phyloP scores from a whole-genome alignment of 2,113 vertebrate genomes.

The Oreochromis niloticus region DNA sequence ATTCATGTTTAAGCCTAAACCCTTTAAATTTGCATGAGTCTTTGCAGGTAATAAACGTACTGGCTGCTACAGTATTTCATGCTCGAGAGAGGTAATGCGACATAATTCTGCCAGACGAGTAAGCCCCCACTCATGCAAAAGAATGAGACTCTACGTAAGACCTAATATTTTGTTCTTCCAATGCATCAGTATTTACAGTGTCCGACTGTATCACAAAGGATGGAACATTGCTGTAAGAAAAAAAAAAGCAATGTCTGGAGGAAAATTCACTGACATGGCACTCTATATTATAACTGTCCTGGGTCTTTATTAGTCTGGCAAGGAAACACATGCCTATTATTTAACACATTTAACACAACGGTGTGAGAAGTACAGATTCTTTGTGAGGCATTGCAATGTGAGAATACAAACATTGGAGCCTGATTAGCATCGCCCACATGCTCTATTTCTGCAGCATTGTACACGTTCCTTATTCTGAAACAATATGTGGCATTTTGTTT shows the following conservation, averaged over 20 bases:
- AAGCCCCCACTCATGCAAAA: neutral
- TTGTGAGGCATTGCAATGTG: neutral
- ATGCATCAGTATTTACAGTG: neutral
- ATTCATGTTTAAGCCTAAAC: neutral
- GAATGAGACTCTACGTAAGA: neutral
- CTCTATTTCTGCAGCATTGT: constrained; percentile 31
- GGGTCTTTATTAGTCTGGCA: neutral
- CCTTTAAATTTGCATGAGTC: neutral
- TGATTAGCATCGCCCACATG: constrained; percentile 25
- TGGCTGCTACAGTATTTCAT: neutral
- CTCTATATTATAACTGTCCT: neutral
- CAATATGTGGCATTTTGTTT: neutral
- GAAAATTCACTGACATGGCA: neutral
- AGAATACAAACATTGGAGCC: constrained; percentile 30
- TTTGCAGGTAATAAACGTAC: neutral
- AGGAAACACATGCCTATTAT: neutral
- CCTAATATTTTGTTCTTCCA: neutral
- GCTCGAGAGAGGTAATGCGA: neutral
- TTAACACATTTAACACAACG: neutral
- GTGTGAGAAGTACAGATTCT: neutral
- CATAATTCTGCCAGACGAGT: neutral
- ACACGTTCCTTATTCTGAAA: neutral
- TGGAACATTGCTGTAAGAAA: neutral
- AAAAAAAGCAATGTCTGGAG: neutral
- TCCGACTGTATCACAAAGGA: neutral